Conservation (phyloP, 2,113 vertebrate genomes). For the Eulacestoma nigropectus region DNA sequence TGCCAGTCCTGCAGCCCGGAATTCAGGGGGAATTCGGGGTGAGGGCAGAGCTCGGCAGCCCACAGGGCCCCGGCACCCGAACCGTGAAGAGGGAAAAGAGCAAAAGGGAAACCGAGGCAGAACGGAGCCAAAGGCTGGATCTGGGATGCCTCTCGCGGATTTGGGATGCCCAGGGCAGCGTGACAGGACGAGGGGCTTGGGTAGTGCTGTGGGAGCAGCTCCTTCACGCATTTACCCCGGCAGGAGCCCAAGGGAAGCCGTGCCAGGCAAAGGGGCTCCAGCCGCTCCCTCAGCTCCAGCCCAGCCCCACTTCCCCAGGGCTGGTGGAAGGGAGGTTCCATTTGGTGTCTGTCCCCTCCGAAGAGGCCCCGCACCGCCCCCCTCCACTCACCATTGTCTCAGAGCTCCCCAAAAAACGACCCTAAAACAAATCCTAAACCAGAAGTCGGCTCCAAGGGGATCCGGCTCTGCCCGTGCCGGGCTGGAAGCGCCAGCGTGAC, state of each 20-base stretch:
- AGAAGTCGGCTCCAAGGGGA: background rate
- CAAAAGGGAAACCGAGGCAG: background rate
- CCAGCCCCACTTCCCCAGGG: background rate
- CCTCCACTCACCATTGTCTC: background rate
- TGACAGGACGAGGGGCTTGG: background rate
- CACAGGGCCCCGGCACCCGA: background rate
- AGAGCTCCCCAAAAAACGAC: background rate
- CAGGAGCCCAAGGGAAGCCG: background rate
- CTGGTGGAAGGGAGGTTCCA: no score
- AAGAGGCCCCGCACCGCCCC: background rate
- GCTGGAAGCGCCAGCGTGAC: background rate
- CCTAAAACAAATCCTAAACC: background rate
- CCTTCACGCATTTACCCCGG: background rate
- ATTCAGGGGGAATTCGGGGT: rapidly evolving
- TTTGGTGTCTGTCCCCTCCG: background rate
- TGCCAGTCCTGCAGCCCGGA: background rate
- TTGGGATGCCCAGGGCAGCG: rapidly evolving
- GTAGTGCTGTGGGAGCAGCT: background rate
- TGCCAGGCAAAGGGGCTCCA: background rate
- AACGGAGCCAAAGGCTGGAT: background rate
- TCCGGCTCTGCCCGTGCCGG: background rate
- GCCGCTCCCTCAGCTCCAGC: background rate
- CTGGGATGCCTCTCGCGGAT: rapidly evolving
- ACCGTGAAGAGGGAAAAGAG: rapidly evolving
- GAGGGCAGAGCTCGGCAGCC: background rate